Evolutionary conservation across 30 jellyfish, hydroid and myxozoan genomes (phyloP).

Genomic region (Cassiopea xamachana): DNA sequence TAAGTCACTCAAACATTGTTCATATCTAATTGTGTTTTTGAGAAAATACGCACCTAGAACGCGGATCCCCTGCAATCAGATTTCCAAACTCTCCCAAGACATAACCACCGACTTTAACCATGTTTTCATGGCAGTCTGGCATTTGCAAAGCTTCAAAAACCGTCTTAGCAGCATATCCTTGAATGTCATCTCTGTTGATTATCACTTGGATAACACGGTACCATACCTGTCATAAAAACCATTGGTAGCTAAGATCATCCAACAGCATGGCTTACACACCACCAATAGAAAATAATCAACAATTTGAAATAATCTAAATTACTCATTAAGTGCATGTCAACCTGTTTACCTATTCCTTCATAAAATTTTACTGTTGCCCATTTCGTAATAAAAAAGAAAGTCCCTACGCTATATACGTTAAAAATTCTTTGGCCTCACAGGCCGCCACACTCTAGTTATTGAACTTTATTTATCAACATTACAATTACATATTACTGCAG

Average conservation of each 20-base stretch:
- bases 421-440: too few relatives aligned
- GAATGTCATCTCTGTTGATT: slow-evolving; percentile 96
- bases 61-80: slow-evolving; percentile 96
- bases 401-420: too few relatives aligned
- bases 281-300: too few relatives aligned
- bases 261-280: background rate
- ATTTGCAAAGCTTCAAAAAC: slow-evolving; percentile 95
- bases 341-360: too few relatives aligned
- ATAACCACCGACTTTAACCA: slow-evolving; percentile 97
- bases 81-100: slow-evolving; percentile 96
- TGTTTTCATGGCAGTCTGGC: slow-evolving; percentile 95
- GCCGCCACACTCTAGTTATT: too few relatives aligned
- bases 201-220: slow-evolving; percentile 97
- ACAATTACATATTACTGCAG: too few relatives aligned
- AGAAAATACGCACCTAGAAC: slow-evolving; percentile 78
- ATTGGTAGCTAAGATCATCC: background rate
- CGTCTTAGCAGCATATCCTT: slow-evolving; percentile 97
- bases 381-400: too few relatives aligned
- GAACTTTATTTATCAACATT: too few relatives aligned
- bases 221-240: slow-evolving; percentile 80
- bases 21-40: background rate
- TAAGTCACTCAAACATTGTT: too few relatives aligned
- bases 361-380: too few relatives aligned
- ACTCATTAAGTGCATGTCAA: too few relatives aligned
- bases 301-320: too few relatives aligned